A percentile compares a stretch with the other conserved stretches of the same genome.
Evolutionary conservation across 2,888 invertebrate species (phyloP).

Genomic region (Meiosimyza platycephala): DNA sequence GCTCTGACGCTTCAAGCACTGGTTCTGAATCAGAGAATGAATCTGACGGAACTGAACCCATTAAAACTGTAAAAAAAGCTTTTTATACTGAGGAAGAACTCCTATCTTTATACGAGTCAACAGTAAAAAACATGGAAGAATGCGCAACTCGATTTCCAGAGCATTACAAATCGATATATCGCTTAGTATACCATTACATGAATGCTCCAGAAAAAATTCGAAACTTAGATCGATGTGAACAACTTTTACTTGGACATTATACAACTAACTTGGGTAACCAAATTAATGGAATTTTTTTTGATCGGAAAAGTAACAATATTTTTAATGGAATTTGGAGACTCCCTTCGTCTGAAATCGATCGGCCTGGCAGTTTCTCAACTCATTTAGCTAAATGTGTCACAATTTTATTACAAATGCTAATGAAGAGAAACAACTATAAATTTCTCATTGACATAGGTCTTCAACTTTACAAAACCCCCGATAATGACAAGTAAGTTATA

Average conservation of each 20-base stretch:
- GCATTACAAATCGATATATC: constrained; percentile 92
- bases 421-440: constrained; percentile 82
- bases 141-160: constrained; percentile 88
- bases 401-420: constrained; percentile 83
- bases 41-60: constrained; percentile 45
- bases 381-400: constrained; percentile 89
- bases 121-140: constrained; percentile 83
- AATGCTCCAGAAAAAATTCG: constrained; percentile 75
- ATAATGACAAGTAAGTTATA: constrained; percentile 80
- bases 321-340: constrained; percentile 95
- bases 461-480: constrained; percentile 83
- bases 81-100: constrained; percentile 52
- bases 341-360: constrained; percentile 88
- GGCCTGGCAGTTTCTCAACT: constrained; percentile 90
- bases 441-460: constrained; percentile 83
- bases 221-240: constrained; percentile 77
- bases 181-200: constrained; percentile 86
- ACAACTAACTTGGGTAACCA: constrained; percentile 75
- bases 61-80: constrained; percentile 48
- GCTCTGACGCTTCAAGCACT: constrained; percentile 67
- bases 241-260: constrained; percentile 78
- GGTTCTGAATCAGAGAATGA: constrained; percentile 67
- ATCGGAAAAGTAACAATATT: constrained; percentile 86
- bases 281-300: constrained; percentile 85
- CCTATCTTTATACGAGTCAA: constrained; percentile 73